Percentiles rank a stretch among this genome's conserved stretches.
These are phyloP conservation scores for Calyptomena viridis DNA, from an alignment of 2,113 vertebrate species.

Conservation along the genomic window DNA sequence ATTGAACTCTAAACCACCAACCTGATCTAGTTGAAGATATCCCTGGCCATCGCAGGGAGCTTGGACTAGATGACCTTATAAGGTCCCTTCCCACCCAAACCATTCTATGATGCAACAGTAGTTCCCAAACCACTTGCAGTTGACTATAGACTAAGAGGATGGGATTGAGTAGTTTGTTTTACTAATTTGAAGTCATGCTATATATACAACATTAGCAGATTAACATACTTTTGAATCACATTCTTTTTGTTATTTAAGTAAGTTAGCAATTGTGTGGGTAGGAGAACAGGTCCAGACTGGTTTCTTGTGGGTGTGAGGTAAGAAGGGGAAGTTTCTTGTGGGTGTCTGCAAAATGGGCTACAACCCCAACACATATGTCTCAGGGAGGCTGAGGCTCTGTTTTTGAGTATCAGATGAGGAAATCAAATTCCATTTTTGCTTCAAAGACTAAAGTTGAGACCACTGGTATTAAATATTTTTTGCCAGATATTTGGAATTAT, in stretches of 20 bases:
- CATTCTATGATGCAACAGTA: not conserved
- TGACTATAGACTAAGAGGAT: not conserved
- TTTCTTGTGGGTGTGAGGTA: not conserved
- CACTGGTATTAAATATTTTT: not conserved
- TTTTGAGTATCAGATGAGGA: not conserved
- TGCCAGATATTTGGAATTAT: not conserved
- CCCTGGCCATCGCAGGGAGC: not conserved
- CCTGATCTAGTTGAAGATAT: not conserved
- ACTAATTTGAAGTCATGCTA: not conserved
- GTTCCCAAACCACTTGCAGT: not conserved
- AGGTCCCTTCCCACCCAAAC: not conserved
- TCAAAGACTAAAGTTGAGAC: not conserved
- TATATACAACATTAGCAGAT: not conserved
- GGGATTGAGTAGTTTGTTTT: not conserved
- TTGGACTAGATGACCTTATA: not conserved
- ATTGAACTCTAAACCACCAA: not conserved
- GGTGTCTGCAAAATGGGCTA: not conserved
- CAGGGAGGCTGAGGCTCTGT: not conserved
- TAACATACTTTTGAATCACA: not conserved
- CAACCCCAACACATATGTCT: accelerated
- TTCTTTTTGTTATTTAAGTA: not conserved
- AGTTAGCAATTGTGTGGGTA: not conserved
- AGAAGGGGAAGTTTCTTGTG: not conserved
- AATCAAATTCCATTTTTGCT: not conserved
- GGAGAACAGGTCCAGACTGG: not conserved